A percentile compares a stretch with the other conserved stretches of the same genome.
phyloP scores from a whole-genome alignment of 1,140 invertebrate genomes.

The Hesperophylax magnus region DNA sequence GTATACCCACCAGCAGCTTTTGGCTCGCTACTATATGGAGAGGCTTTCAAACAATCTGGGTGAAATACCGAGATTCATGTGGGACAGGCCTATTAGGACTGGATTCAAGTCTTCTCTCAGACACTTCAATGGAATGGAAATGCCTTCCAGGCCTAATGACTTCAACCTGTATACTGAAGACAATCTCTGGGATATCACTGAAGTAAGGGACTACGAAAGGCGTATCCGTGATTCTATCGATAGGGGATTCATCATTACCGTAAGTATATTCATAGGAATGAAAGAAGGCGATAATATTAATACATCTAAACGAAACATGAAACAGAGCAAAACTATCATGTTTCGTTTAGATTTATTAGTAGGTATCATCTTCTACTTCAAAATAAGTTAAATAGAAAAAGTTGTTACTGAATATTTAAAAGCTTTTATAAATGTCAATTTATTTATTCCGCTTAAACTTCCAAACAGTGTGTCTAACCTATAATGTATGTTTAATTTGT shows the following conservation, averaged over 20 bases:
- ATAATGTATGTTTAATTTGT: slow-evolving; percentile 39
- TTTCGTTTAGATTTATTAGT: too few relatives aligned
- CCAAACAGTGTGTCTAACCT: slow-evolving; percentile 63
- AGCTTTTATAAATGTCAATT: slow-evolving; percentile 59
- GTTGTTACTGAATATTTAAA: too few relatives aligned
- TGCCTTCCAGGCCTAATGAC: slow-evolving; percentile 71
- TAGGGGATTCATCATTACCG: slow-evolving; percentile 65
- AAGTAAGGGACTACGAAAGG: slow-evolving; percentile 69
- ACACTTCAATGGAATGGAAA: slow-evolving; percentile 72
- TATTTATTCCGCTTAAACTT: slow-evolving; percentile 58
- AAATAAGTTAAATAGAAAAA: too few relatives aligned
- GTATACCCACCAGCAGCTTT: slow-evolving; percentile 74
- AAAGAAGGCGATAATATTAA: too few relatives aligned
- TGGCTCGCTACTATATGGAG: slow-evolving; percentile 79
- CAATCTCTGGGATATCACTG: slow-evolving; percentile 64
- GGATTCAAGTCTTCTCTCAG: slow-evolving; percentile 74
- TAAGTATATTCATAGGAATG: too few relatives aligned
- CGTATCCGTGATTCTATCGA: slow-evolving; percentile 74
- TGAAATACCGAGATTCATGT: slow-evolving; percentile 73
- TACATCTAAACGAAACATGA: too few relatives aligned
- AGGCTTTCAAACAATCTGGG: slow-evolving; percentile 76
- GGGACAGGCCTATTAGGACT: slow-evolving; percentile 69
- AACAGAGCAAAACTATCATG: too few relatives aligned
- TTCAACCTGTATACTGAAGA: slow-evolving; percentile 65
- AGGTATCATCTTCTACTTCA: too few relatives aligned